phyloP scores from a whole-genome alignment of 1,140 invertebrate species.

The Battus philenor region DNA sequence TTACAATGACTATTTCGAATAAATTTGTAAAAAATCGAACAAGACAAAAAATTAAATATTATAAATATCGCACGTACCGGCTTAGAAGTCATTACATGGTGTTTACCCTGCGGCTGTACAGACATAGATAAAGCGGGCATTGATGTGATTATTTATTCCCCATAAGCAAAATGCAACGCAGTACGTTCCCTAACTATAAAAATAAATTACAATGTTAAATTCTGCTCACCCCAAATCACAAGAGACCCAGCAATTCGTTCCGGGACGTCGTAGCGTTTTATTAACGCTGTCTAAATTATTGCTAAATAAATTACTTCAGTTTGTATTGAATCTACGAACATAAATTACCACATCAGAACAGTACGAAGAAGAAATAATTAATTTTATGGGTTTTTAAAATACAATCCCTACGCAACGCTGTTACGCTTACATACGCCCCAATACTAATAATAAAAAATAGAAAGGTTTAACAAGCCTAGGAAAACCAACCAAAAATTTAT shows the following conservation, averaged over 20 bases:
- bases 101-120: not conserved
- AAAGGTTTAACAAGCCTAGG: too few relatives aligned
- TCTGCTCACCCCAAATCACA: conserved; percentile 50
- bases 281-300: conserved; percentile 31
- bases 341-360: not conserved
- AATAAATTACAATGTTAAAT: conserved; percentile 69
- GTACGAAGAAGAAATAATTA: not conserved
- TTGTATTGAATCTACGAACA: conserved; percentile 8
- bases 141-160: conserved; percentile 54
- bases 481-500: too few relatives aligned
- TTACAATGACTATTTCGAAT: too few relatives aligned
- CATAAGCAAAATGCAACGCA: conserved; percentile 25
- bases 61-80: too few relatives aligned
- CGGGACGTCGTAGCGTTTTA: conserved; percentile 51
- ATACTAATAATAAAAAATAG: too few relatives aligned
- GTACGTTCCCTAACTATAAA: conserved; percentile 47
- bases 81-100: not conserved
- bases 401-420: too few relatives aligned
- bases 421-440: too few relatives aligned
- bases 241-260: conserved; percentile 51
- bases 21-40: too few relatives aligned
- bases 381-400: too few relatives aligned
- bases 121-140: conserved; percentile 5
- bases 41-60: too few relatives aligned
- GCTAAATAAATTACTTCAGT: conserved; percentile 19